phyloP scores from a whole-genome alignment of 2,113 vertebrate species.

The Athene cunicularia region DNA sequence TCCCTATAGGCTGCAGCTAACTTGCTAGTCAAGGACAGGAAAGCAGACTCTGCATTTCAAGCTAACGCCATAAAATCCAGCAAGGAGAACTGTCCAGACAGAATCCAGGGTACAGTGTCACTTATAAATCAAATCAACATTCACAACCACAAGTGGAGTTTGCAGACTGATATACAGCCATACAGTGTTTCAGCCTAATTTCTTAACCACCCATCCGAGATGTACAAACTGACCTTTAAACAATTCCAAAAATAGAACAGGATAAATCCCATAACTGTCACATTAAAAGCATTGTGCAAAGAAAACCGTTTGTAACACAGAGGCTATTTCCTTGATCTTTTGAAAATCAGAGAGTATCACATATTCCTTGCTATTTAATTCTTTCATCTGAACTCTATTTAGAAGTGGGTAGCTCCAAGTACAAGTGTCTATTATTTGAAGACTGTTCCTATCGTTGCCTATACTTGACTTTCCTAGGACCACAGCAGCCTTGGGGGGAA shows the following conservation, averaged over 20 bases:
- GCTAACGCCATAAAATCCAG: background rate
- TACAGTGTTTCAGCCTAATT: background rate
- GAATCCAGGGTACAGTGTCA: background rate
- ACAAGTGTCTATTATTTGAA: background rate
- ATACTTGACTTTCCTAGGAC: background rate
- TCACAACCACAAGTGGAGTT: background rate
- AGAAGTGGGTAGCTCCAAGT: background rate
- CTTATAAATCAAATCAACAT: slow-evolving; percentile 3
- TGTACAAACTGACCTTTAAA: background rate
- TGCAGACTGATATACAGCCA: background rate
- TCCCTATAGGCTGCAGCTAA: background rate
- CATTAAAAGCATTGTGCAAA: background rate
- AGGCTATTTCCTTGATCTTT: background rate
- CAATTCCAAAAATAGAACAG: background rate
- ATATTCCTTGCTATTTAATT: background rate
- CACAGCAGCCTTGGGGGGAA: background rate
- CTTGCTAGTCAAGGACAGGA: background rate
- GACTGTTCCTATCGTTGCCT: background rate
- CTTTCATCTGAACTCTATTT: background rate
- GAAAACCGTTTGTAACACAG: background rate
- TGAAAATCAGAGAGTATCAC: background rate
- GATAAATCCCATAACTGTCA: background rate
- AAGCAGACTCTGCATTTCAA: background rate
- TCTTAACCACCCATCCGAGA: background rate
- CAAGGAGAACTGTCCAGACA: background rate